Percentiles rank a stretch among this genome's conserved stretches.
Evolutionary conservation across 2,113 vertebrate species (phyloP).

Genomic region (Pachyramphus minor): DNA sequence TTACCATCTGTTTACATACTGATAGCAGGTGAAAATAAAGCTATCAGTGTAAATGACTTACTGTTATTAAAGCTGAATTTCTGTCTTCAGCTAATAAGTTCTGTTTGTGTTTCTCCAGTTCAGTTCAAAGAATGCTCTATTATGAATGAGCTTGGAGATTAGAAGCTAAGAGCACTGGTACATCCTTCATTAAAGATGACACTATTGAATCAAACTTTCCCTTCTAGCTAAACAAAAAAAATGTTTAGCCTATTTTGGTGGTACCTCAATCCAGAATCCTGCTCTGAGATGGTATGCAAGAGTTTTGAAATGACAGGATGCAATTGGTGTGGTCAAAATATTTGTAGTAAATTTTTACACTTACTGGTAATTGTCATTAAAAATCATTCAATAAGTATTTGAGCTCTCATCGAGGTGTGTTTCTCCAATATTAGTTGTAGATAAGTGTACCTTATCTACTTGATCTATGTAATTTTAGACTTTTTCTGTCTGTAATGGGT

Average conservation of each 20-base stretch:
- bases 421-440: not conserved
- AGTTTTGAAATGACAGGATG: not conserved
- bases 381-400: not conserved
- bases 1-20: slow-evolving; percentile 45
- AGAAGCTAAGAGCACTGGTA: not conserved
- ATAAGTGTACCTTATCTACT: not conserved
- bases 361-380: not conserved
- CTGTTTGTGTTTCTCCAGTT: slow-evolving; percentile 11
- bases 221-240: not conserved
- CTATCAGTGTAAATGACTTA: slow-evolving; percentile 2
- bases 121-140: not conserved
- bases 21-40: slow-evolving; percentile 48
- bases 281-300: not conserved
- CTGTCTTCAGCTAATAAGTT: not conserved
- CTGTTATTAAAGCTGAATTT: slow-evolving; percentile 26
- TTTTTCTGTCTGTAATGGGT: not conserved
- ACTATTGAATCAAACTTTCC: not conserved
- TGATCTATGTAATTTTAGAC: not conserved
- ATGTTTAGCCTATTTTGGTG: not conserved
- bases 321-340: not conserved
- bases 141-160: slow-evolving; percentile 32
- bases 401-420: not conserved
- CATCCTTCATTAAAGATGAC: not conserved
- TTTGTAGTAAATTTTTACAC: not conserved
- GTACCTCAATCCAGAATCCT: not conserved